phyloP scores from a whole-genome alignment of 1,140 invertebrate species.

The Micrasema longulum region DNA sequence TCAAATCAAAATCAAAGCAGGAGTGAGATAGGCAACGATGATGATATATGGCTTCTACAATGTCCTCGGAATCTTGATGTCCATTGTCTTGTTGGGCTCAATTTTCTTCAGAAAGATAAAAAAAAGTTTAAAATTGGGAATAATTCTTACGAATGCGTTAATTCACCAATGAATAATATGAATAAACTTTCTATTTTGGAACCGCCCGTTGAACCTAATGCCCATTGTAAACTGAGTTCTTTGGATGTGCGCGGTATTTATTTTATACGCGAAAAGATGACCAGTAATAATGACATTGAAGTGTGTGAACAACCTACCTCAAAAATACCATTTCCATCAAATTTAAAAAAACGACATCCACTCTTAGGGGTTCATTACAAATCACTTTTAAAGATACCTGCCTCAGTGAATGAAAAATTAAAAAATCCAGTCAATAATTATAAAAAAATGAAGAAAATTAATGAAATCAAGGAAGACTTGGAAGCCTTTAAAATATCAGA shows the following conservation, averaged over 20 bases:
- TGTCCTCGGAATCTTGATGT: slow-evolving; percentile 42
- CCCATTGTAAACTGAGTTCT: slow-evolving; percentile 16
- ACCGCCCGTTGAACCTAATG: slow-evolving; percentile 16
- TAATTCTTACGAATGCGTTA: slow-evolving; percentile 42
- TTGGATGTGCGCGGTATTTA: slow-evolving; percentile 39
- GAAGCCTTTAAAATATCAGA: background rate
- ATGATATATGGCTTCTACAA: slow-evolving; percentile 49
- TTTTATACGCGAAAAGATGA: slow-evolving; percentile 45
- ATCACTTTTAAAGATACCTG: slow-evolving; percentile 34
- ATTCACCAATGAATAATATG: background rate
- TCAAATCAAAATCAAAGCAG: background rate
- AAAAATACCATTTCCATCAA: slow-evolving; percentile 43
- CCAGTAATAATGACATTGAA: slow-evolving; percentile 11
- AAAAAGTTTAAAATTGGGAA: slow-evolving; percentile 42
- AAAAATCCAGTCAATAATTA: slow-evolving; percentile 33
- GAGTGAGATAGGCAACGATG: slow-evolving; percentile 31
- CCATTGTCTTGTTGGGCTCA: slow-evolving; percentile 6
- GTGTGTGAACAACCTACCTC: slow-evolving; percentile 16
- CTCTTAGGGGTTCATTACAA: slow-evolving; percentile 46
- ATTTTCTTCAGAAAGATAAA: slow-evolving; percentile 39
- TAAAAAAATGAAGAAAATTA: slow-evolving; percentile 24
- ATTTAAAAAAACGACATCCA: slow-evolving; percentile 48
- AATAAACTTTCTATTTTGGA: slow-evolving; percentile 38
- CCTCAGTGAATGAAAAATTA: slow-evolving; percentile 36
- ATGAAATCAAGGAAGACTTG: slow-evolving; percentile 10